phyloP scores from a whole-genome alignment of 2,888 invertebrate genomes.

The Aphidius colemani region DNA sequence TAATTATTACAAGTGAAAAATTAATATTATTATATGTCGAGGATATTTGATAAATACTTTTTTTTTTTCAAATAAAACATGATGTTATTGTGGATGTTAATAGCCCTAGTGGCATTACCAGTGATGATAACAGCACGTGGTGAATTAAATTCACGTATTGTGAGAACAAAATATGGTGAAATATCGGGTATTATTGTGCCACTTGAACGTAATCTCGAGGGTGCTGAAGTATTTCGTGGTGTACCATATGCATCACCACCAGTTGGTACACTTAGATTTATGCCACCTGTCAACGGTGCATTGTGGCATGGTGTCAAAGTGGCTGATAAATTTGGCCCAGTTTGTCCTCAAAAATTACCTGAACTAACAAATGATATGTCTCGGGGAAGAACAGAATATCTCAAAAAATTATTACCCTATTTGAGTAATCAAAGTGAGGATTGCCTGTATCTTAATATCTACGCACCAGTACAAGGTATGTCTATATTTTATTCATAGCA shows the following conservation, averaged over 20 bases:
- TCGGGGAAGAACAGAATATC: slow-evolving; percentile 83
- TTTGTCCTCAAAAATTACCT: slow-evolving; percentile 90
- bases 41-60: too few relatives aligned
- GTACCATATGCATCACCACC: slow-evolving; percentile 95
- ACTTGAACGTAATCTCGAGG: slow-evolving; percentile 73
- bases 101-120: slow-evolving; percentile 37
- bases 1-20: too few relatives aligned
- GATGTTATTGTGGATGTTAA: slow-evolving; percentile 18
- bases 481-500: slow-evolving; percentile 33
- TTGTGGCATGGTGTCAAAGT: slow-evolving; percentile 89
- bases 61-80: neutral
- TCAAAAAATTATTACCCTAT: slow-evolving; percentile 84
- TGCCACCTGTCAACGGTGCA: slow-evolving; percentile 94
- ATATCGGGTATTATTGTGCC: slow-evolving; percentile 84
- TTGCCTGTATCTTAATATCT: slow-evolving; percentile 95
- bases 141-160: slow-evolving; percentile 77
- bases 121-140: slow-evolving; percentile 37
- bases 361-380: slow-evolving; percentile 88
- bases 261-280: slow-evolving; percentile 85
- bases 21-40: too few relatives aligned
- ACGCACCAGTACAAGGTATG: slow-evolving; percentile 94
- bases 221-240: slow-evolving; percentile 91
- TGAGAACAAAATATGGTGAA: slow-evolving; percentile 86
- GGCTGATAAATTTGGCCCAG: slow-evolving; percentile 85
- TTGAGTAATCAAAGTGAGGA: slow-evolving; percentile 94